Percentiles rank a stretch among this genome's conserved stretches.
phyloP scores from a whole-genome alignment of 1,140 invertebrate species.

The Ptiloglossa arizonensis region DNA sequence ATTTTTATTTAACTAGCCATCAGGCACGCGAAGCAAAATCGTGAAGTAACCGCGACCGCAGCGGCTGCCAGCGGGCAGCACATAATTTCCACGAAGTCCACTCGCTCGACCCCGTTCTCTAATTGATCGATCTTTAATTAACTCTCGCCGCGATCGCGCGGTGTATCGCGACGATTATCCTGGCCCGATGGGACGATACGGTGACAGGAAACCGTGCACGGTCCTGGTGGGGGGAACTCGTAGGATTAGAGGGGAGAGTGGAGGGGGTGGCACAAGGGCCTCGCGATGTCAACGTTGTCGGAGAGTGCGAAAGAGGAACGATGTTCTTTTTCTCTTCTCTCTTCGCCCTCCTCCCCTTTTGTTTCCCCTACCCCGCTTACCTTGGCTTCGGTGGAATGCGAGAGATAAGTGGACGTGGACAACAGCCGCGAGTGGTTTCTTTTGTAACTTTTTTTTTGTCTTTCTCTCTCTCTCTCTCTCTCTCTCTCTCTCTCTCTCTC shows the following conservation, averaged over 20 bases:
- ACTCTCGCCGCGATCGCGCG: conserved; percentile 15
- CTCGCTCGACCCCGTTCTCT: conserved; percentile 35
- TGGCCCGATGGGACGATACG: background rate
- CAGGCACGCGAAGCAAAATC: conserved; percentile 15
- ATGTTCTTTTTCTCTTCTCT: conserved; percentile 42
- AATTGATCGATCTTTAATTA: conserved; percentile 54
- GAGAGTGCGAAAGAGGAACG: background rate
- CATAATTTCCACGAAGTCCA: conserved; percentile 40
- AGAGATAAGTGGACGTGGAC: conserved; percentile 54
- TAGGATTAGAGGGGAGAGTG: background rate
- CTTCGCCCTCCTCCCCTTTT: conserved; percentile 24
- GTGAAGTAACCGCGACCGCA: conserved; percentile 16
- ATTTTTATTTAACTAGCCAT: conserved; percentile 32
- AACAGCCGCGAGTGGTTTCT: conserved; percentile 13
- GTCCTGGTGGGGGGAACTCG: too few relatives aligned
- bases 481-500: too few relatives aligned
- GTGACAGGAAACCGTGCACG: background rate
- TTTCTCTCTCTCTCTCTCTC: too few relatives aligned
- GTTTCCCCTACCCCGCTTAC: conserved; percentile 53
- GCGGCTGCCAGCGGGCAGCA: conserved; percentile 24
- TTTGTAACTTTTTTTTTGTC: too few relatives aligned
- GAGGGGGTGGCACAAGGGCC: background rate
- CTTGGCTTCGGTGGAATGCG: conserved; percentile 69
- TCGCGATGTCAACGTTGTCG: conserved; percentile 36
- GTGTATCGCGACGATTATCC: conserved; percentile 10